These are phyloP conservation scores for Venustaconcha ellipsiformis DNA, from an alignment of 1,140 invertebrate species.

Conservation along the genomic window DNA sequence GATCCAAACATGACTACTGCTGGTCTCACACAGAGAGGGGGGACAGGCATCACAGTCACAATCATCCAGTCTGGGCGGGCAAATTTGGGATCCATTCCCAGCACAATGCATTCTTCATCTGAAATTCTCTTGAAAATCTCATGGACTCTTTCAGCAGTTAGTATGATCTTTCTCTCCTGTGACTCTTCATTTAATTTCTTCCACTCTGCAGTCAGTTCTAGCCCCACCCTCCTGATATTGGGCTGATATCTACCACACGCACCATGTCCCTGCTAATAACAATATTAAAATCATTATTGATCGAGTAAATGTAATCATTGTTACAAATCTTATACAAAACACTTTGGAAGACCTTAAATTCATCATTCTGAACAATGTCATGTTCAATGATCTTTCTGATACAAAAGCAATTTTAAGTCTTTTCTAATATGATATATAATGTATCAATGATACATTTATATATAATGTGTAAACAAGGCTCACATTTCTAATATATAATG, in stretches of 20 bases:
- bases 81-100: conserved; percentile 97
- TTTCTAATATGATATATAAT: too few relatives aligned
- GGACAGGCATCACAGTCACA: conserved; percentile 95
- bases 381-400: conserved; percentile 42
- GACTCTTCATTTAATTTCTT: conserved; percentile 98
- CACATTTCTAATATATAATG: too few relatives aligned
- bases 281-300: neutral
- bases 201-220: conserved; percentile 97
- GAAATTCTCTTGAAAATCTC: conserved; percentile 98
- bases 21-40: conserved; percentile 88
- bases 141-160: conserved; percentile 95
- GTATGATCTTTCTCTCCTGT: conserved; percentile 79
- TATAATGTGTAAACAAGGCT: too few relatives aligned
- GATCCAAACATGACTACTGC: conserved; percentile 99
- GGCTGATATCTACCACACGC: conserved; percentile 99
- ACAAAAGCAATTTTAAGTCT: too few relatives aligned
- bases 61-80: conserved; percentile 99
- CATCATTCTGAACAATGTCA: neutral
- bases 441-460: too few relatives aligned
- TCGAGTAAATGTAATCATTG: neutral
- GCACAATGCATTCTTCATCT: conserved; percentile 95
- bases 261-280: conserved; percentile 80
- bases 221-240: conserved; percentile 86
- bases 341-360: too few relatives aligned
- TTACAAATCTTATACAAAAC: too few relatives aligned